A percentile compares a stretch with the other conserved stretches of the same genome.
Conservation (phyloP, 30 jellyfish, hydroid and myxozoan species). For the Turritopsis rubra region DNA sequence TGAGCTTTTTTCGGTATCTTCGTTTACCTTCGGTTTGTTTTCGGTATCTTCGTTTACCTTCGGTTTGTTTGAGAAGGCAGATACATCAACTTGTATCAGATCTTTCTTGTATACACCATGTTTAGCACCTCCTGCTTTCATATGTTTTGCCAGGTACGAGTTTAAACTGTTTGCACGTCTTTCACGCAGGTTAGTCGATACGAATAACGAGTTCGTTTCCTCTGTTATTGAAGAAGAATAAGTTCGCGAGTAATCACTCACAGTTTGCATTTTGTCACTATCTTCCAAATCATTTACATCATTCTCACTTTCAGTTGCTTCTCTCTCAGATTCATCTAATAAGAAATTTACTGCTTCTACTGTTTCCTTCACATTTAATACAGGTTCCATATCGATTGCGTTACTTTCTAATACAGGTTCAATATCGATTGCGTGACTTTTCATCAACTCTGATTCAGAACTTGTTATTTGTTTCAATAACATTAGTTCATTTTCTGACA, state of each 20-base stretch:
- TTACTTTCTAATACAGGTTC: neutral
- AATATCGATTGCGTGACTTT: neutral
- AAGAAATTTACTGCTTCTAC: too few species aligned
- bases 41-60: neutral
- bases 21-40: too few species aligned
- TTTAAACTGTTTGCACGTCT: neutral
- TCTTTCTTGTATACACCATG: neutral
- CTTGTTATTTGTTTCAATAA: neutral
- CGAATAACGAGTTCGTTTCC: neutral
- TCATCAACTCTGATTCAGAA: neutral
- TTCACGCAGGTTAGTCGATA: neutral
- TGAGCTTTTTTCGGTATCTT: too few species aligned
- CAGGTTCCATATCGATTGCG: neutral
- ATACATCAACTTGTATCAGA: neutral
- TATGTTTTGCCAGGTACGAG: neutral
- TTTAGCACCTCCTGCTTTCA: neutral
- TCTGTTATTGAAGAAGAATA: neutral
- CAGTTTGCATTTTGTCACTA: too few species aligned
- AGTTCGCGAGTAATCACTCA: neutral
- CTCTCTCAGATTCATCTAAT: too few species aligned
- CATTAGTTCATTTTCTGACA: neutral
- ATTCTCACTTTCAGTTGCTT: too few species aligned
- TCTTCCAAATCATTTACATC: too few species aligned
- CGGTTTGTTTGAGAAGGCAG: neutral
- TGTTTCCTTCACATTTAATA: too few species aligned